Percentiles rank a stretch among this genome's conserved stretches.
These are phyloP conservation scores for Opisthograptis luteolata DNA, from an alignment of 2,888 invertebrate species.

Conservation along the genomic window DNA sequence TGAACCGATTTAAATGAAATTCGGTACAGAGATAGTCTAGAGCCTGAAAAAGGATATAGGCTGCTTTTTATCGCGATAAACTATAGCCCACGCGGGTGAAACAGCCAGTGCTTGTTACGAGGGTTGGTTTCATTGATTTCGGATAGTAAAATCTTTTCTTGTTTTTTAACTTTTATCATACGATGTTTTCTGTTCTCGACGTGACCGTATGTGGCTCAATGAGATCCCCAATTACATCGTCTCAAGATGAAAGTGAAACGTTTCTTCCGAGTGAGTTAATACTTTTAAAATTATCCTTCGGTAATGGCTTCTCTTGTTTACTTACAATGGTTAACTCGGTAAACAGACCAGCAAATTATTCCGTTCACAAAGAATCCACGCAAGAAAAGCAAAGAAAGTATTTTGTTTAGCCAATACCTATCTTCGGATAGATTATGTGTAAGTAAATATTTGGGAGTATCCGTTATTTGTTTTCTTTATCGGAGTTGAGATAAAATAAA, in stretches of 20 bases:
- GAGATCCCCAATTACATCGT: neutral
- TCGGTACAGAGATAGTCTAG: too few relatives aligned
- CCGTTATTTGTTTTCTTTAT: constrained; percentile 42
- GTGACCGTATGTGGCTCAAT: constrained; percentile 11
- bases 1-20: too few relatives aligned
- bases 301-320: constrained; percentile 13
- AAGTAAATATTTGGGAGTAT: constrained; percentile 34
- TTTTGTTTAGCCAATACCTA: constrained; percentile 20
- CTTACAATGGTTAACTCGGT: constrained; percentile 26
- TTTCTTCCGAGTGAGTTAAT: constrained; percentile 23
- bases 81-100: too few relatives aligned
- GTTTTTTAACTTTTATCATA: constrained; percentile 49
- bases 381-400: constrained; percentile 19
- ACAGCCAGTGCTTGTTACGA: constrained; percentile 59
- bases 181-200: constrained; percentile 15
- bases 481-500: constrained; percentile 32
- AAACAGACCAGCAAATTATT: constrained; percentile 36
- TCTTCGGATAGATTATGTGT: constrained; percentile 23
- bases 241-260: constrained; percentile 28
- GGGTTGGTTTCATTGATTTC: constrained; percentile 58
- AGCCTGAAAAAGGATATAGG: too few relatives aligned
- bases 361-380: constrained; percentile 14
- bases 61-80: too few relatives aligned
- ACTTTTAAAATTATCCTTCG: constrained; percentile 31
- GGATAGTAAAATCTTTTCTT: constrained; percentile 44